Evolutionary conservation across 2,888 invertebrate species (phyloP).

Genomic region (Drosophila parthenogenetica): DNA sequence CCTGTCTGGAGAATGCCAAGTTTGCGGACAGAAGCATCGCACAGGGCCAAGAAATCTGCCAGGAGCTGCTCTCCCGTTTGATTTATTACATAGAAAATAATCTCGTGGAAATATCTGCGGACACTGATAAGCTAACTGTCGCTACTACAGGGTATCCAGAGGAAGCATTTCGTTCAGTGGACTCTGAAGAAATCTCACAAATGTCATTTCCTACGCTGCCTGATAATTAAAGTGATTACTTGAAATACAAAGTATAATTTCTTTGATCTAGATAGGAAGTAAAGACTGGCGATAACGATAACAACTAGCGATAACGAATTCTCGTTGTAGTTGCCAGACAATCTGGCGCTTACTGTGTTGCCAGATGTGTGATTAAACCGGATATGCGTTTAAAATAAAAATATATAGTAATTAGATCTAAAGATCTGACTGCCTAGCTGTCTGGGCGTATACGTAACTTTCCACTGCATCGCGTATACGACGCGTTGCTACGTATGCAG

Average conservation of each 20-base stretch:
- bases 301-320: too few species aligned
- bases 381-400: too few species aligned
- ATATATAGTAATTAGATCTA: too few species aligned
- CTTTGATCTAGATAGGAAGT: too few species aligned
- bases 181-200: not conserved
- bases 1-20: conserved; percentile 83
- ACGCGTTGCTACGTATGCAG: not conserved
- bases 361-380: too few species aligned
- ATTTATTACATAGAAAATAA: conserved; percentile 84
- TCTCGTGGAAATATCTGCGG: conserved; percentile 15
- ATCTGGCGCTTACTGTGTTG: too few species aligned
- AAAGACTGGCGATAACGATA: too few species aligned
- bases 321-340: too few species aligned
- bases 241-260: too few species aligned
- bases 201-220: too few species aligned
- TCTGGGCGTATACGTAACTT: conserved; percentile 17
- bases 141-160: not conserved
- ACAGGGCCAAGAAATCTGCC: conserved; percentile 88
- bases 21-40: conserved; percentile 86
- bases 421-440: too few species aligned
- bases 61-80: conserved; percentile 88
- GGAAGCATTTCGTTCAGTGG: conserved; percentile 5
- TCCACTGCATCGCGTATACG: conserved; percentile 37
- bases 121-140: not conserved
- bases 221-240: conserved; percentile 8